Conservation (phyloP, 92 coral and sea anemone species). For the Diadumene lineata region DNA sequence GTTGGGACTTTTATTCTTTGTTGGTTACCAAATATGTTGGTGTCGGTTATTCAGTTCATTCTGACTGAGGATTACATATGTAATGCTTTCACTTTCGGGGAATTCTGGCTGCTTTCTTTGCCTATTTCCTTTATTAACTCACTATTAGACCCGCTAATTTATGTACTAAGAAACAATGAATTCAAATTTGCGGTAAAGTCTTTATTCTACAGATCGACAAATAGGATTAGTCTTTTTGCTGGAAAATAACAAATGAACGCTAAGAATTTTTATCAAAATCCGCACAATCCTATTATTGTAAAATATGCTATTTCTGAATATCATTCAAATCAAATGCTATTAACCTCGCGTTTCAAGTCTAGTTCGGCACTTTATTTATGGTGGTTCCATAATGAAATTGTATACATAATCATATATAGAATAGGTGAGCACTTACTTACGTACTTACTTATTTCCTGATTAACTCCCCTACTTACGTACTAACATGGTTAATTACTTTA, state of each 20-base stretch:
- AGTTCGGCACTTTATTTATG: background rate
- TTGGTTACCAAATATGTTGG: constrained; percentile 41
- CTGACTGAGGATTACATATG: constrained; percentile 14
- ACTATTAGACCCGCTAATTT: constrained; percentile 28
- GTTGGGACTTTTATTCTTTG: constrained; percentile 41
- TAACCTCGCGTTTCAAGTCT: background rate
- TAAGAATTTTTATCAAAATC: background rate
- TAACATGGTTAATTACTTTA: background rate
- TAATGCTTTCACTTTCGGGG: constrained; percentile 36
- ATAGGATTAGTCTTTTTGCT: background rate
- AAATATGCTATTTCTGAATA: background rate
- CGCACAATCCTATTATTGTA: background rate
- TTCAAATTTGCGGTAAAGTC: constrained; percentile 31
- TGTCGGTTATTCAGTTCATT: constrained; percentile 33
- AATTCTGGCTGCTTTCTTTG: constrained; percentile 41
- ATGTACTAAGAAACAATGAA: constrained; percentile 39
- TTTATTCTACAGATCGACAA: constrained; percentile 10
- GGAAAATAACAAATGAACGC: background rate
- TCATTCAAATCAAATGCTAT: background rate
- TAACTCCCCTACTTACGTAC: background rate
- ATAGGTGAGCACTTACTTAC: background rate
- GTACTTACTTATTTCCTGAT: background rate
- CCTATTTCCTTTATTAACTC: constrained; percentile 39
- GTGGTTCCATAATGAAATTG: too few species aligned
- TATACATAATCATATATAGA: background rate